A percentile compares a stretch with the other conserved stretches of the same genome.
Conservation (phyloP, 2,888 invertebrate genomes). For the Leptinotarsa tumamoca region DNA sequence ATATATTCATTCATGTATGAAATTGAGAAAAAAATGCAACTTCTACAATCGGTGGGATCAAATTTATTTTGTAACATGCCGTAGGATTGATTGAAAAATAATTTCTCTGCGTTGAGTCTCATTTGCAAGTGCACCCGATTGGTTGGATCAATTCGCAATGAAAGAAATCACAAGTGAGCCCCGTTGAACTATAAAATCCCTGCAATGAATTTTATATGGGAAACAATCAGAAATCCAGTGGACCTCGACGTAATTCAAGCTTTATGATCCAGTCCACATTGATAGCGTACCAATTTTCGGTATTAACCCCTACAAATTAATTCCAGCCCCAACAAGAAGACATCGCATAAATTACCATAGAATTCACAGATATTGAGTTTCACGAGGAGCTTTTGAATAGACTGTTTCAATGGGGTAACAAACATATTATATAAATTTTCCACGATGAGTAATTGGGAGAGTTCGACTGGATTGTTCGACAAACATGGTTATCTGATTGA, state of each 20-base stretch:
- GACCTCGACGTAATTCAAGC: conserved; percentile 22
- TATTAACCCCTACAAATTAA: conserved; percentile 43
- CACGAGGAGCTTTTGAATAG: conserved; percentile 1
- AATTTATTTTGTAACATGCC: too few species aligned
- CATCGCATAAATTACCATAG: conserved; percentile 40
- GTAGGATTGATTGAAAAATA: too few species aligned
- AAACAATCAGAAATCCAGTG: not conserved
- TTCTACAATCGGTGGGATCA: too few species aligned
- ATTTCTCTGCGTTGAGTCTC: too few species aligned
- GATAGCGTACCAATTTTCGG: conserved; percentile 40
- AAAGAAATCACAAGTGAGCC: not conserved
- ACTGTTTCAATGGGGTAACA: conserved; percentile 12
- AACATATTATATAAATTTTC: conserved; percentile 13
- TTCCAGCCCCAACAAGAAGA: conserved; percentile 40
- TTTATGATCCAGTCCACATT: conserved; percentile 25
- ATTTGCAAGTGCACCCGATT: not conserved
- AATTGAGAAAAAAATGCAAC: too few species aligned
- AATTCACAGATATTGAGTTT: conserved; percentile 37
- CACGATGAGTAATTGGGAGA: not conserved
- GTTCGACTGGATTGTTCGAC: not conserved
- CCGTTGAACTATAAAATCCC: not conserved
- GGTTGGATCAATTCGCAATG: not conserved
- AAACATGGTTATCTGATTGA: not conserved
- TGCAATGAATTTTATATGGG: conserved; percentile 3
- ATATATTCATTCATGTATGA: too few species aligned